Conservation (phyloP, 2,113 vertebrate species). For the Mormoops blainvillei region DNA sequence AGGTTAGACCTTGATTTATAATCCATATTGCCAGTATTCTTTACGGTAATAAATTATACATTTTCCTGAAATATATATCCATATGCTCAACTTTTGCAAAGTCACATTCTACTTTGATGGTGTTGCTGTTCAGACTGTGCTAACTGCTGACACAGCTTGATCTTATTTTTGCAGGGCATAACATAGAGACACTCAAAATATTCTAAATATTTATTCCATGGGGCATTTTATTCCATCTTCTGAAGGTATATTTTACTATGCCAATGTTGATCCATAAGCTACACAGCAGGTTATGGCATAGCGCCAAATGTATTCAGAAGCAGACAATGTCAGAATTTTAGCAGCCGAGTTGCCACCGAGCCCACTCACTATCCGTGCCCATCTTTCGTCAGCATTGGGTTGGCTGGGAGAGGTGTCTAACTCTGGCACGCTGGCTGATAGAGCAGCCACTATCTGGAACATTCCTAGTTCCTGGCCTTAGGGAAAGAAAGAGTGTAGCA, state of each 20-base stretch:
- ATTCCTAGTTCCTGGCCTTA: background rate
- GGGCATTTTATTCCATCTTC: background rate
- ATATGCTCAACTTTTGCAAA: conserved; percentile 12
- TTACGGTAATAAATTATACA: conserved; percentile 32
- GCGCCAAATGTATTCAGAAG: background rate
- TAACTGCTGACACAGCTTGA: background rate
- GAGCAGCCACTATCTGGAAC: background rate
- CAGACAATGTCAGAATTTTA: background rate
- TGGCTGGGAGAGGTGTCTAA: background rate
- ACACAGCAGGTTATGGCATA: background rate
- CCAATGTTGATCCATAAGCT: background rate
- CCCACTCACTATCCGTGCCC: background rate
- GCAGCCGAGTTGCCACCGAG: background rate
- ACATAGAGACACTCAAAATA: background rate
- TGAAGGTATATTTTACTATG: background rate
- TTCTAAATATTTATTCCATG: background rate
- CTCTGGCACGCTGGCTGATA: background rate
- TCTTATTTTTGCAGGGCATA: background rate
- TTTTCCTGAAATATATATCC: conserved; percentile 1
- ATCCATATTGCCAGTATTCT: background rate
- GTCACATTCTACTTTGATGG: background rate
- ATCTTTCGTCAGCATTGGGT: background rate
- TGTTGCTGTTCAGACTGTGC: background rate
- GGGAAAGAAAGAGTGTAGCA: background rate
- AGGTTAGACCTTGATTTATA: conserved; percentile 39